A percentile compares a stretch with the other conserved stretches of the same genome.
Evolutionary conservation across 1,140 invertebrate species (phyloP).

Genomic region (Mactra quadrangularis): DNA sequence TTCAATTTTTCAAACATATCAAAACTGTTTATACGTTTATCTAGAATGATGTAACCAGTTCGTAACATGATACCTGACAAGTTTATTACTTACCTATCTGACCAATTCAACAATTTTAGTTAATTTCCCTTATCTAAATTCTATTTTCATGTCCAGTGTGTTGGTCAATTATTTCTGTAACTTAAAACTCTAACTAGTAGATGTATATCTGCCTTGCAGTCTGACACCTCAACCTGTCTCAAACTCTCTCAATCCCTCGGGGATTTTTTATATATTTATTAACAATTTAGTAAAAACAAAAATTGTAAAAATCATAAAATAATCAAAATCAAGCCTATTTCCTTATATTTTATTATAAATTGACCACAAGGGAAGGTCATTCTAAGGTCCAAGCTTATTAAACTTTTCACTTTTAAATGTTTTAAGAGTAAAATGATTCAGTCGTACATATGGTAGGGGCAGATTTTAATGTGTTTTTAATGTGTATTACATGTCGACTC

Average conservation of each 20-base stretch:
- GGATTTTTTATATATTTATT: no score
- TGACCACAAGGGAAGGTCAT: constrained; percentile 2
- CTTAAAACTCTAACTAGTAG: constrained; percentile 12
- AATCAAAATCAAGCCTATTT: constrained; percentile 39
- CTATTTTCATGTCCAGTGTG: constrained; percentile 23
- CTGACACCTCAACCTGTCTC: no score
- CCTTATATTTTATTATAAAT: constrained; percentile 47
- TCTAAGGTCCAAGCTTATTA: not conserved
- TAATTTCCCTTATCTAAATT: constrained; percentile 37
- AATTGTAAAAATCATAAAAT: constrained; percentile 42
- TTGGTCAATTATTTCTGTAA: constrained; percentile 54
- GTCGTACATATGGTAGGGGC: no score
- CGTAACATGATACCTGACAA: constrained; percentile 29
- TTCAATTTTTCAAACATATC: constrained; percentile 11
- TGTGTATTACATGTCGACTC: not conserved
- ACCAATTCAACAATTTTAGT: constrained; percentile 25
- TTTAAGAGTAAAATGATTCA: no score
- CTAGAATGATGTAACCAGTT: constrained; percentile 16
- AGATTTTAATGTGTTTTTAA: constrained; percentile 33
- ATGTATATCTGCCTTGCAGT: no score
- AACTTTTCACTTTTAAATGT: no score
- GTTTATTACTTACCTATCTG: constrained; percentile 7
- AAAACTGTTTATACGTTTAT: constrained; percentile 29
- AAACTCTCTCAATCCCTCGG: no score
- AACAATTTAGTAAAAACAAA: constrained; percentile 27